Base-by-base conservation (phyloP, 2,888 invertebrate genomes). In the Caenorhabditis sinica region DNA sequence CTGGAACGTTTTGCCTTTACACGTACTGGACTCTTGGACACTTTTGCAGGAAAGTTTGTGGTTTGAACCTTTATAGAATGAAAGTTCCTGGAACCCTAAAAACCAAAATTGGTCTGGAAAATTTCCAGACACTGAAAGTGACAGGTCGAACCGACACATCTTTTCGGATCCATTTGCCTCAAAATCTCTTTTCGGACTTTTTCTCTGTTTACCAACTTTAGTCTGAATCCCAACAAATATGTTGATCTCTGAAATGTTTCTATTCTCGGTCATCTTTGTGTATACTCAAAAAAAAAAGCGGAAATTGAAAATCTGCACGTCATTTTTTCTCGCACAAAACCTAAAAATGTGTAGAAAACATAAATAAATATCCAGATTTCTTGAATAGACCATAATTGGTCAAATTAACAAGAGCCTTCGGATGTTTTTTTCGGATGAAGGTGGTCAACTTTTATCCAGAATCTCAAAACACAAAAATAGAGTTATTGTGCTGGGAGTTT, bases 161-260 rank as follows among this genome's bases (percentile, higher is more conserved):
- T 9, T 9, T 36, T 9, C 33, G n/a, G n/a, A 36, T 36, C 33
- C 40, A 11, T 40, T 40, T 40, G 2, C 13, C 40, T 11, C 13
- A 40, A 40, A 11, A 40, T 11, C 13, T 40, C 40, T 40, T 5
- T 36, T 45, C 17, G 17, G n/a, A 17, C 45, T 15, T 45, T 36
- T 36, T 36, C 33, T 49, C 49, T 49, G 20, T 49, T 49, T n/a
- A 49, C 49, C 49, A 49, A 20, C 8, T 49, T 20, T n/a, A 49
- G 49, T 49, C 49, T 11, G n/a, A 49, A 49, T 20, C 49, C 20
- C 1, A 20, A n/a, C 6, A 45, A 45, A 45, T 1, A 17, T 45
- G 33, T 49, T 49, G 49, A 49, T 49, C 49, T 49, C 49, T 49
- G 49, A 49, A 49, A 49, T 49, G 20, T n/a, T 49, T 49, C 49